A percentile compares a stretch with the other conserved stretches of the same genome.
These are phyloP conservation scores for Lithobius niger DNA, from an alignment of 1,140 invertebrate species.

Conservation along the genomic window DNA sequence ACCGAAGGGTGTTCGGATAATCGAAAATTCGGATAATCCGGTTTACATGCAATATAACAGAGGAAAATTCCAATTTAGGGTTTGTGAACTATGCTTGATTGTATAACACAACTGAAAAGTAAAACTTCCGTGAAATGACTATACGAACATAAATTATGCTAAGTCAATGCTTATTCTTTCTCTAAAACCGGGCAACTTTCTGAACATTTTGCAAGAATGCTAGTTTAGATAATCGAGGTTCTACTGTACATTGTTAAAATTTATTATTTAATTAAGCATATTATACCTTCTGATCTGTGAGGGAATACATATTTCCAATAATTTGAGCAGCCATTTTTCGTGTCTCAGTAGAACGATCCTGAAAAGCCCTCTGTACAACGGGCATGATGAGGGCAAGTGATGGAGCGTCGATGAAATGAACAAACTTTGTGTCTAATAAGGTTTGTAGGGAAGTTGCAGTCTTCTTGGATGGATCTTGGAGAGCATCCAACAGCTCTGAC, in stretches of 20 bases:
- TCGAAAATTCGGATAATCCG: too few species aligned
- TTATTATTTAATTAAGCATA: too few species aligned
- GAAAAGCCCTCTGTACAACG: slow-evolving; percentile 91
- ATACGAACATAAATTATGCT: background rate
- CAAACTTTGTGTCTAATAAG: slow-evolving; percentile 92
- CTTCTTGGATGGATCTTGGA: slow-evolving; percentile 94
- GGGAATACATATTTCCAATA: slow-evolving; percentile 98
- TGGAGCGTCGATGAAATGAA: slow-evolving; percentile 98
- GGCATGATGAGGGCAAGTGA: slow-evolving; percentile 98
- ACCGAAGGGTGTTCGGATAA: too few species aligned
- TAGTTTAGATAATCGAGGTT: background rate
- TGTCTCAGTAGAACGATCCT: slow-evolving; percentile 92
- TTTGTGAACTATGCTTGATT: too few species aligned
- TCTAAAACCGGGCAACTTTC: background rate
- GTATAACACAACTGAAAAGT: background rate
- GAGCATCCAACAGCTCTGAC: slow-evolving; percentile 73
- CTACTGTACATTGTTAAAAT: too few species aligned
- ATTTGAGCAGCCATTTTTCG: slow-evolving; percentile 97
- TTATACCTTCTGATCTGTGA: slow-evolving; percentile 92
- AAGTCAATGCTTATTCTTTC: too few species aligned
- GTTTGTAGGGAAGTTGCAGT: slow-evolving; percentile 83
- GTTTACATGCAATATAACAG: too few species aligned
- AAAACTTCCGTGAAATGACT: too few species aligned
- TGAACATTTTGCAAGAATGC: too few species aligned
- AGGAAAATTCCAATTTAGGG: too few species aligned